Conservation (phyloP, 2,888 invertebrate species). For the Chrysomela aeneicollis region DNA sequence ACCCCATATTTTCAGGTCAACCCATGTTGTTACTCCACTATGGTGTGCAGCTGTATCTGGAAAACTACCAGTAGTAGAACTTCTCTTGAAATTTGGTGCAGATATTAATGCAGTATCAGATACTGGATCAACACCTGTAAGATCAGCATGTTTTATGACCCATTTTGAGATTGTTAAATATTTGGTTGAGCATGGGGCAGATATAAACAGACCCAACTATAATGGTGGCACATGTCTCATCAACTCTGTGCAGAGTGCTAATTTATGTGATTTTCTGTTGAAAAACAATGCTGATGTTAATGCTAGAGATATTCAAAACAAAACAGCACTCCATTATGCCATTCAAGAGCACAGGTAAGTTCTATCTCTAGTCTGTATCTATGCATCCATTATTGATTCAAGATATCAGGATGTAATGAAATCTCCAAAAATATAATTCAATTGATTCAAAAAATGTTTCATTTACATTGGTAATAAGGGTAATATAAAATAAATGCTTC, state of each 20-base stretch:
- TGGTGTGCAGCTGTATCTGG: conserved; percentile 94
- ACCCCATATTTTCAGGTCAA: conserved; percentile 61
- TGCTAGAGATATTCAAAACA: conserved; percentile 87
- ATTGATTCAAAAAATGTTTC: too few species aligned
- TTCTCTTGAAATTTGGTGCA: conserved; percentile 81
- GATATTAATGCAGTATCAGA: conserved; percentile 88
- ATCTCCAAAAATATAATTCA: too few species aligned
- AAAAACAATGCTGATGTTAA: conserved; percentile 83
- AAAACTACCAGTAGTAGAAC: conserved; percentile 77
- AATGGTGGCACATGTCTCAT: conserved; percentile 94
- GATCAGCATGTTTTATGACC: conserved; percentile 94
- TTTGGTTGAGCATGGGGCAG: conserved; percentile 81
- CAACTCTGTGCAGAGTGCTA: conserved; percentile 88
- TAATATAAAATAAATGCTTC: too few species aligned
- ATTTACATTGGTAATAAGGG: too few species aligned
- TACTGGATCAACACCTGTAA: conserved; percentile 87
- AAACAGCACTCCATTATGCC: conserved; percentile 94
- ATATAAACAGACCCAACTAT: conserved; percentile 83
- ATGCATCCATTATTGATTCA: too few species aligned
- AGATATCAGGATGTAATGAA: too few species aligned
- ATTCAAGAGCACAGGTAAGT: conserved; percentile 77
- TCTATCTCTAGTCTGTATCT: too few species aligned
- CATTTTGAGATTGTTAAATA: conserved; percentile 81
- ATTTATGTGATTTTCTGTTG: conserved; percentile 81
- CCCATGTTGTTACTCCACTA: conserved; percentile 85